Evolutionary conservation across 2,113 vertebrate species (phyloP).

Genomic region (Todiramphus saurophagus): DNA sequence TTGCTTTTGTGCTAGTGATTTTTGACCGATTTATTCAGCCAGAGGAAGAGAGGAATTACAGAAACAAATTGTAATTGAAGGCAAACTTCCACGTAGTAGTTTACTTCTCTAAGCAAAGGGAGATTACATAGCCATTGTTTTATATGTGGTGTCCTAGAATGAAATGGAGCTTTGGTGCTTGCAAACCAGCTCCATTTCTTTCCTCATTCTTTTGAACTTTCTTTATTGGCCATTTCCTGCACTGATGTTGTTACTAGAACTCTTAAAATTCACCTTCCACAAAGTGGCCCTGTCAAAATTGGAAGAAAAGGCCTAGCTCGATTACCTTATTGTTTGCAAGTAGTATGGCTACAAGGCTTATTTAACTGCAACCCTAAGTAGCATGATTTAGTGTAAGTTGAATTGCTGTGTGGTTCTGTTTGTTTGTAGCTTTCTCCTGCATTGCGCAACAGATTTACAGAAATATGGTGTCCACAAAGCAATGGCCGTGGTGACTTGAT

Average conservation of each 20-base stretch:
- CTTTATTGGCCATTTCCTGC: background rate
- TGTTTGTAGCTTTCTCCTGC: constrained; percentile 90
- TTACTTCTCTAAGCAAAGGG: background rate
- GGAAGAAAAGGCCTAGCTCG: background rate
- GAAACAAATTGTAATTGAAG: background rate
- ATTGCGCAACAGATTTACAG: constrained; percentile 94
- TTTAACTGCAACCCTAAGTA: background rate
- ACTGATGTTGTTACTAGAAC: background rate
- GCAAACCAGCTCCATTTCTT: background rate
- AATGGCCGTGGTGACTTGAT: constrained; percentile 86
- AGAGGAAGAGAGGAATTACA: background rate
- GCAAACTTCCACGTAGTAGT: background rate
- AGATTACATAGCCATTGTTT: background rate
- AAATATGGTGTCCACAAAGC: constrained; percentile 96
- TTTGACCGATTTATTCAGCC: background rate
- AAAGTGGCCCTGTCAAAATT: background rate
- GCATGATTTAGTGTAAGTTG: background rate
- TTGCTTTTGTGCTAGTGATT: background rate
- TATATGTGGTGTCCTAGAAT: background rate
- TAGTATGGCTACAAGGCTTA: background rate
- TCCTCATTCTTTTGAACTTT: background rate
- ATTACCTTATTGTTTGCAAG: background rate
- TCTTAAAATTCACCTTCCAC: background rate
- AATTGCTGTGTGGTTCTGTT: background rate
- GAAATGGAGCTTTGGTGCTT: background rate